Percentiles rank a stretch among this genome's conserved stretches.
Conservation (phyloP, 2,888 invertebrate genomes). For the Parnassius mnemosyne region DNA sequence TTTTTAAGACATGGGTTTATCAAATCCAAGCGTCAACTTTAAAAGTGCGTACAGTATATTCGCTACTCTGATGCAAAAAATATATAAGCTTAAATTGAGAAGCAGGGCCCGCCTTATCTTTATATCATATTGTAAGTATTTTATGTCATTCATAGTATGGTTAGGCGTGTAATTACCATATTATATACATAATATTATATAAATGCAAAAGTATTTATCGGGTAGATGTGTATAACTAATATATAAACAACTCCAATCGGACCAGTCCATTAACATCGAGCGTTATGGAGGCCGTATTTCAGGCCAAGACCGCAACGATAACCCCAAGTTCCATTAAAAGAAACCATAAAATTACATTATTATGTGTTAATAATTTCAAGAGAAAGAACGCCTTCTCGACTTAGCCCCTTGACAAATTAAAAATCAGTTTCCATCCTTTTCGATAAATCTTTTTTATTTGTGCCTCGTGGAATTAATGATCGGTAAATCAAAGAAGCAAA, state of each 20-base stretch:
- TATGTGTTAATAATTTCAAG: constrained; percentile 79
- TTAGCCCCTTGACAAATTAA: constrained; percentile 58
- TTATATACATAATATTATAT: constrained; percentile 2
- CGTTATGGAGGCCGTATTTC: constrained; percentile 69
- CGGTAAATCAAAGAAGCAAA: constrained; percentile 39
- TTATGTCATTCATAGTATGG: constrained; percentile 26
- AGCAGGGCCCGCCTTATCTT: constrained; percentile 14
- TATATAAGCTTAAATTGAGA: constrained; percentile 8
- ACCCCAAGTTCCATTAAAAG: constrained; percentile 75
- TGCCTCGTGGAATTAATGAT: constrained; percentile 41
- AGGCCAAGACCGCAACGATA: constrained; percentile 61
- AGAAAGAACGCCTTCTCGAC: constrained; percentile 56
- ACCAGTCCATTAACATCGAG: constrained; percentile 68
- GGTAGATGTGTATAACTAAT: constrained; percentile 28
- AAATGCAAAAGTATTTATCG: constrained; percentile 22
- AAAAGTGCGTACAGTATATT: constrained; percentile 34
- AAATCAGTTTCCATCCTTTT: constrained; percentile 50
- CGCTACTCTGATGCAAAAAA: constrained; percentile 30
- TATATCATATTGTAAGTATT: constrained; percentile 17
- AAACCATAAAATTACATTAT: constrained; percentile 78
- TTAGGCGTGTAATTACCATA: constrained; percentile 5
- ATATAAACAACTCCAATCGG: constrained; percentile 47
- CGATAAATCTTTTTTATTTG: constrained; percentile 49
- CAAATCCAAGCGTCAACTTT: constrained; percentile 5
- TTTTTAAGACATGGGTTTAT: constrained; percentile 13